A percentile compares a stretch with the other conserved stretches of the same genome.
Conservation (phyloP, 2,888 invertebrate species). For the Stegophylla sp. region DNA sequence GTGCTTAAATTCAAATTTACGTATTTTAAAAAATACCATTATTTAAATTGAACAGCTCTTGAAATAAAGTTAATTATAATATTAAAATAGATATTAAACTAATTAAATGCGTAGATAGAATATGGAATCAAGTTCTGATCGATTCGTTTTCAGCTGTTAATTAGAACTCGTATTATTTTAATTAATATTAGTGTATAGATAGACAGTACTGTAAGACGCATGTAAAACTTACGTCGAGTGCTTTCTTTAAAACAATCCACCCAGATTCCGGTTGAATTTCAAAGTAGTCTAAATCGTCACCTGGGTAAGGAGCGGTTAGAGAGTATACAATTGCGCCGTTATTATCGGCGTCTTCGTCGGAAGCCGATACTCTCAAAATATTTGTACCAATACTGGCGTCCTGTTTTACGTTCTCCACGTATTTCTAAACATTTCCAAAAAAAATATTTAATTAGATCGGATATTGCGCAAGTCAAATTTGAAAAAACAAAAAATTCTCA, state of each 20-base stretch:
- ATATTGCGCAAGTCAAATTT: not conserved
- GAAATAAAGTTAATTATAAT: not conserved
- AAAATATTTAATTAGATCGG: no score
- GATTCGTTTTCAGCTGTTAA: conserved; percentile 15
- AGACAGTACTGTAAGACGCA: not conserved
- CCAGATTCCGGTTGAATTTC: conserved; percentile 96
- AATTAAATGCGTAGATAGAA: no score
- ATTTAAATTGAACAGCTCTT: not conserved
- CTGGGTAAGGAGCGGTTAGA: conserved; percentile 86
- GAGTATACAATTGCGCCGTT: conserved; percentile 95
- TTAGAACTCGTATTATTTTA: not conserved
- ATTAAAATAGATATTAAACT: not conserved
- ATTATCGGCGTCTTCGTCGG: conserved; percentile 95
- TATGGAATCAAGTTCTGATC: not conserved
- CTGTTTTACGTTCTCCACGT: conserved; percentile 95
- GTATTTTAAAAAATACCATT: not conserved
- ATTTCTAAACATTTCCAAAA: conserved; percentile 76
- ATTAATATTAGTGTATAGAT: not conserved
- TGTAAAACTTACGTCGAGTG: conserved; percentile 90
- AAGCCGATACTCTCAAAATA: conserved; percentile 91
- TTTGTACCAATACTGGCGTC: conserved; percentile 95
- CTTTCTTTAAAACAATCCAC: conserved; percentile 94
- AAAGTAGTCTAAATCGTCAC: conserved; percentile 91
- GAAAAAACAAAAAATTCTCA: no score
- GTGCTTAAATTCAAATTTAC: not conserved